These are phyloP conservation scores for Xiphophorus couchianus DNA, from an alignment of 2,113 vertebrate species.

Conservation along the genomic window DNA sequence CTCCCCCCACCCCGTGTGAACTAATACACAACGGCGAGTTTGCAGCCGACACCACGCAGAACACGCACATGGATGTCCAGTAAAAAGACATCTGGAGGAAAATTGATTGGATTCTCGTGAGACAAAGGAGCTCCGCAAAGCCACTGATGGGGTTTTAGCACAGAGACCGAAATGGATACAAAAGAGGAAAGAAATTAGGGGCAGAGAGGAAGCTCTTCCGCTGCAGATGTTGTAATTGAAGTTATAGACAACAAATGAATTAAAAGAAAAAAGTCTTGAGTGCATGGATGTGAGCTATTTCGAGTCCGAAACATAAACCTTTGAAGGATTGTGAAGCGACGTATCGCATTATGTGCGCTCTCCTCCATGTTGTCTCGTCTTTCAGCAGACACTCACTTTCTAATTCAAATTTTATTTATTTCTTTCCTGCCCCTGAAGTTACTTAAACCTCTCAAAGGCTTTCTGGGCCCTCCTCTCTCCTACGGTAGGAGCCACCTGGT, in stretches of 20 bases:
- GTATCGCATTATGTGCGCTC: neutral
- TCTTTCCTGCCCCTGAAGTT: neutral
- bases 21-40: slow-evolving; percentile 12
- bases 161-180: slow-evolving; percentile 27
- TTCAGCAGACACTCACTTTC: neutral
- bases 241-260: slow-evolving; percentile 29
- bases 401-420: neutral
- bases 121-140: slow-evolving; percentile 37
- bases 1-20: neutral
- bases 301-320: neutral
- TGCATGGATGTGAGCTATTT: slow-evolving; percentile 20
- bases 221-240: slow-evolving; percentile 1
- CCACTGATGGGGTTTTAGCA: slow-evolving; percentile 49
- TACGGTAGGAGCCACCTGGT: slow-evolving; percentile 30
- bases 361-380: neutral
- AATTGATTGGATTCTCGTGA: slow-evolving; percentile 57
- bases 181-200: slow-evolving; percentile 20
- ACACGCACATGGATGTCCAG: slow-evolving; percentile 21
- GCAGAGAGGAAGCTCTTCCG: slow-evolving; percentile 6
- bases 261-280: neutral
- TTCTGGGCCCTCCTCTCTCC: slow-evolving; percentile 12
- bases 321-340: slow-evolving; percentile 10
- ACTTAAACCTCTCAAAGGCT: slow-evolving; percentile 29
- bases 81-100: slow-evolving; percentile 26
- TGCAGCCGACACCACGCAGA: slow-evolving; percentile 17